Evolutionary conservation across 2,797 vertebrate genomes (phyloP).

Genomic region (Chromis chromis): DNA sequence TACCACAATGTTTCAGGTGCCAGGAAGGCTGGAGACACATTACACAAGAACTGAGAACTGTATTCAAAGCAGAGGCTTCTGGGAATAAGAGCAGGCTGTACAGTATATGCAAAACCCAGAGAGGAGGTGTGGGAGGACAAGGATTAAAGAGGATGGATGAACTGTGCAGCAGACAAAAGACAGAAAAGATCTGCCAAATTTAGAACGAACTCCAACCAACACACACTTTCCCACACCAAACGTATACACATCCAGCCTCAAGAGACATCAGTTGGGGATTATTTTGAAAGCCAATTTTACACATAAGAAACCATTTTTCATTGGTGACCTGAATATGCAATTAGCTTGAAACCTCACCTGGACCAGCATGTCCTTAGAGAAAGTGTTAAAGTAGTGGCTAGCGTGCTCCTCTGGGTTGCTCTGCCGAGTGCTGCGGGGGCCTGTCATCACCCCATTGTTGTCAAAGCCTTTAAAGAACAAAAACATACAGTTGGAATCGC

Average conservation of each 20-base stretch:
- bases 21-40: conserved; percentile 29
- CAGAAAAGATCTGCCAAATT: conserved; percentile 24
- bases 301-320: conserved; percentile 8
- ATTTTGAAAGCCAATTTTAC: conserved; percentile 13
- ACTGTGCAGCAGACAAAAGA: conserved; percentile 6
- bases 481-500: conserved; percentile 1
- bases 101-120: conserved; percentile 17
- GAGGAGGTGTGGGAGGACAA: conserved; percentile 31
- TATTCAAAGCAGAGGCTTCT: conserved; percentile 59
- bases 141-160: conserved; percentile 22
- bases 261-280: conserved; percentile 7
- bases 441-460: conserved; percentile 92
- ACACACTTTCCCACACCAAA: background rate
- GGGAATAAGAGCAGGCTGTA: conserved; percentile 48
- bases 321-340: conserved; percentile 5
- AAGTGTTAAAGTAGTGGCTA: conserved; percentile 96
- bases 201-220: background rate
- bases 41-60: conserved; percentile 19
- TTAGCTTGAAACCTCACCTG: conserved; percentile 85
- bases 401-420: conserved; percentile 97
- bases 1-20: conserved; percentile 58
- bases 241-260: background rate
- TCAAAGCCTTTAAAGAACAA: conserved; percentile 89
- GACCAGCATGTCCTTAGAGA: conserved; percentile 96
- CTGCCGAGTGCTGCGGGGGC: conserved; percentile 94